Percentiles rank a stretch among this genome's conserved stretches.
Evolutionary conservation across 1,140 invertebrate genomes (phyloP).

Genomic region (Delia radicum): DNA sequence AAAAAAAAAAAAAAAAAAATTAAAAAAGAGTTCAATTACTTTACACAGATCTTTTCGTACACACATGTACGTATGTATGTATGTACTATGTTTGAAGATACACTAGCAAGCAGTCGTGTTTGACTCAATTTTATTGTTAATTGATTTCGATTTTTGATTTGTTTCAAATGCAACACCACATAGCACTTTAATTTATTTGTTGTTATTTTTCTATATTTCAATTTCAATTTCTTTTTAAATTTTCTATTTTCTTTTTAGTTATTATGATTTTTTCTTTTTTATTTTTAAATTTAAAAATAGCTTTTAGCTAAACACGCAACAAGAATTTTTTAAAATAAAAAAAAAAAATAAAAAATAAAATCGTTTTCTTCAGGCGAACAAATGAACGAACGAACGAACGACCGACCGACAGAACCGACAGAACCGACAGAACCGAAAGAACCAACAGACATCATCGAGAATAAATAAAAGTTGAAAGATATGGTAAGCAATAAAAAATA

Average conservation of each 20-base stretch:
- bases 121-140: neutral
- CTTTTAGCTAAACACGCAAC: slow-evolving; percentile 56
- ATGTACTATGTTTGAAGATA: neutral
- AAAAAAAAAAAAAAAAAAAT: too few relatives aligned
- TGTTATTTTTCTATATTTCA: neutral
- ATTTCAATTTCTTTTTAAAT: neutral
- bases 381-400: slow-evolving; percentile 3
- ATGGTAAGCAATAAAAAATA: slow-evolving; percentile 13
- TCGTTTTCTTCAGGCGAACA: slow-evolving; percentile 25
- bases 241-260: neutral
- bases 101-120: too few relatives aligned
- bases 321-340: slow-evolving; percentile 53
- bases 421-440: too few relatives aligned
- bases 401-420: too few relatives aligned
- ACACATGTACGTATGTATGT: neutral
- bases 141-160: neutral
- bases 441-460: slow-evolving; percentile 1
- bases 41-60: neutral
- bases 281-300: slow-evolving; percentile 40
- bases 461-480: slow-evolving; percentile 14
- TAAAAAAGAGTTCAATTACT: too few relatives aligned
- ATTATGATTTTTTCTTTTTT: neutral
- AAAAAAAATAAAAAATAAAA: too few relatives aligned
- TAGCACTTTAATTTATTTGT: neutral
- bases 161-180: neutral